Evolutionary conservation across 2,888 invertebrate species (phyloP).

Genomic region (Tethea ocularis): DNA sequence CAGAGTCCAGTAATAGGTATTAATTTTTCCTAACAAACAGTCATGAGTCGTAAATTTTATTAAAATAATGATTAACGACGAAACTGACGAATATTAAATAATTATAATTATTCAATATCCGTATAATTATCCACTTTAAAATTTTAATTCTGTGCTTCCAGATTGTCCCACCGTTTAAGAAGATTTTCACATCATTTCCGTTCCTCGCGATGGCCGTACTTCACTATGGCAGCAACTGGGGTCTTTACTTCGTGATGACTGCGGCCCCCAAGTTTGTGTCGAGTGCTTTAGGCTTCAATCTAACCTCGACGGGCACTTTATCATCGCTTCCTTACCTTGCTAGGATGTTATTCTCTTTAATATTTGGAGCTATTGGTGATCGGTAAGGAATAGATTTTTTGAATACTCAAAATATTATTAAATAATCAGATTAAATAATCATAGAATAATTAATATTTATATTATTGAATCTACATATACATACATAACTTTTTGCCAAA

Average conservation of each 20-base stretch:
- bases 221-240: slow-evolving; percentile 91
- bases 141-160: slow-evolving; percentile 49
- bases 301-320: slow-evolving; percentile 87
- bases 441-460: too few species aligned
- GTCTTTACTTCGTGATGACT: slow-evolving; percentile 89
- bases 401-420: too few species aligned
- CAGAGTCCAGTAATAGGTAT: too few species aligned
- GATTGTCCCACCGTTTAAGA: slow-evolving; percentile 86
- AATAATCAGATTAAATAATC: too few species aligned
- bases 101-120: too few species aligned
- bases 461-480: too few species aligned
- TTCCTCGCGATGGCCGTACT: slow-evolving; percentile 87
- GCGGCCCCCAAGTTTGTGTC: slow-evolving; percentile 90
- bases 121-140: background rate
- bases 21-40: too few species aligned
- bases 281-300: slow-evolving; percentile 87
- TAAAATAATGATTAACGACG: too few species aligned
- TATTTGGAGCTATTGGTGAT: slow-evolving; percentile 89
- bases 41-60: too few species aligned
- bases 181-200: slow-evolving; percentile 86
- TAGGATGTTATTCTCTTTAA: slow-evolving; percentile 87
- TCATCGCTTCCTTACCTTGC: slow-evolving; percentile 89
- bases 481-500: too few species aligned
- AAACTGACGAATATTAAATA: too few species aligned
- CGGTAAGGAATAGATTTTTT: too few species aligned